Evolutionary conservation across 30 jellyfish, hydroid and myxozoan genomes (phyloP), one percentile per base, ranked within the genome.

Genomic region (Aurelia sp.): DNA sequence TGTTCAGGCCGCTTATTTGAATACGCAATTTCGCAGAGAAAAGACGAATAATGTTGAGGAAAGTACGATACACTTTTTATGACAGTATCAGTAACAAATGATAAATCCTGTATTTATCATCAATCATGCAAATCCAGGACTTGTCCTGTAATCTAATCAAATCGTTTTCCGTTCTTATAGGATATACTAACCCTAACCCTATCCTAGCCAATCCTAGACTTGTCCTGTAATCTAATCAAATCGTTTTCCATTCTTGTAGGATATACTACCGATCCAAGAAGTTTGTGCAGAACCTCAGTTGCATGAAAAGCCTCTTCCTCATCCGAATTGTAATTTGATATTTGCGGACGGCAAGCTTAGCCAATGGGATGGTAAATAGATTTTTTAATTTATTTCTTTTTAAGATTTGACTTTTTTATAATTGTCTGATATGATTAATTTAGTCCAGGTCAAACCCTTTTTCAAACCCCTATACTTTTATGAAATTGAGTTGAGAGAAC

Each of bases 241-340:
- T 44, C 13, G 8, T 13, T 52, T 53, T 48, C 8, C 33, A 27
- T 24, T 8, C 50, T 58, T 75, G 59, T 55, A 84, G 93, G 93
- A 84, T 13, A 59, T 40, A 31, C 47, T 50, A 13, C 76, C 87
- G 11, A 71, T 69, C 31, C 87, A 60, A 48, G 93, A 84, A 27
- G 52, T 62, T 17, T 24, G 65, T 13, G 79, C 69, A 8, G 93
- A 84, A 57, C 93, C 93, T 40, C 81, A 71, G 8, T 60, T 73
- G 7, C 87, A 76, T 30, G 94, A 86, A 22, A 96, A 92, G 78
- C 96, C 90, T 52, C 67, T 85, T 16, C 97, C 98, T 58, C 89
- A 92, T 67, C 98, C 98, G 71, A 84, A 96, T 60, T 58, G 91
- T 61, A 68, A 72, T 21, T 47, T 92, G n/a, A 62, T 82, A 11